These are phyloP conservation scores for Drosophila bunnanda DNA, from an alignment of 2,888 invertebrate genomes.

Conservation along the genomic window DNA sequence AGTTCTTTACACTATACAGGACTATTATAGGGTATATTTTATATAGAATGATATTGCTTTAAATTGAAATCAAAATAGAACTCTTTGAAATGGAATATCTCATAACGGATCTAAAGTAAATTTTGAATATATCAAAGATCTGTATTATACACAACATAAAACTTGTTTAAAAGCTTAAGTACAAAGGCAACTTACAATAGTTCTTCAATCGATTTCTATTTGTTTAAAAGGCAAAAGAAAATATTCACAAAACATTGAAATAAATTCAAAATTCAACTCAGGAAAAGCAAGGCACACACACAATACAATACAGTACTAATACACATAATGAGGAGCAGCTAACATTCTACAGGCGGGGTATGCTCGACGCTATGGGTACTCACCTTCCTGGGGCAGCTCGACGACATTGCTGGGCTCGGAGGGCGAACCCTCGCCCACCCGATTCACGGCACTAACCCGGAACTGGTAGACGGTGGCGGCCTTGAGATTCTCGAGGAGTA, in stretches of 20 bases:
- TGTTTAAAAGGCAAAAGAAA: neutral
- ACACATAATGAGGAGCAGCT: constrained; percentile 11
- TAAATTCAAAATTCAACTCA: constrained; percentile 1
- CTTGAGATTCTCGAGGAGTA: constrained; percentile 92
- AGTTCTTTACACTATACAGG: constrained; percentile 55
- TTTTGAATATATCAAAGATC: neutral
- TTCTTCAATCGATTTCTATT: neutral
- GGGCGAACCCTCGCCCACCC: constrained; percentile 96
- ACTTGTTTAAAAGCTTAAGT: neutral
- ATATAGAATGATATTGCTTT: no score
- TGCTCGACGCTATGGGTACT: constrained; percentile 69
- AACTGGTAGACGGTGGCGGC: constrained; percentile 98
- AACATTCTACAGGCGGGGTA: neutral
- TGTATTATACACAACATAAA: neutral
- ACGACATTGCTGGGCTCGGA: constrained; percentile 95
- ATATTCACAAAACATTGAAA: constrained; percentile 20
- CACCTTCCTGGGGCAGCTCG: constrained; percentile 98
- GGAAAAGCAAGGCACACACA: constrained; percentile 22
- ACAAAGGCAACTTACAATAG: neutral
- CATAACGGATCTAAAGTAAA: no score
- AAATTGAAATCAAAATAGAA: neutral
- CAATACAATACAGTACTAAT: constrained; percentile 20
- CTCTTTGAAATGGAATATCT: neutral
- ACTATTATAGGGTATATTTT: neutral
- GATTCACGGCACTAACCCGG: constrained; percentile 97